Conservation (phyloP, 1,140 invertebrate species). For the Hycleus phaleratus region DNA sequence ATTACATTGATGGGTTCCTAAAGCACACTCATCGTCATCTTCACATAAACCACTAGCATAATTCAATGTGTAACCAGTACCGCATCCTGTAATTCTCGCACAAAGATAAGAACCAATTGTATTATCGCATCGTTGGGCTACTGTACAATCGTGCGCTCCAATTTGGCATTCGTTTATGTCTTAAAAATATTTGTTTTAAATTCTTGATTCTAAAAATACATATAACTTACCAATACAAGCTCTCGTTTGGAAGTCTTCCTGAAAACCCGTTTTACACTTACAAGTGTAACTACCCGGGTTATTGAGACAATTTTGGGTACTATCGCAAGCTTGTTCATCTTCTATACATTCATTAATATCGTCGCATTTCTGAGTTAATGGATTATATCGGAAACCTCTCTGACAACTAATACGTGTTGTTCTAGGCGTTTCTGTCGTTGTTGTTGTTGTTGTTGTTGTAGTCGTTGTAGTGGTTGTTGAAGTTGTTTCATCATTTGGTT, state of each 20-base stretch:
- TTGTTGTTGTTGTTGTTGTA: slow-evolving; percentile 12
- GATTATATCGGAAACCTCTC: slow-evolving; percentile 31
- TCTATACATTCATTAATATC: slow-evolving; percentile 71
- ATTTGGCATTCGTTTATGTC: slow-evolving; percentile 58
- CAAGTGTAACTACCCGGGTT: slow-evolving; percentile 70
- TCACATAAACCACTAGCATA: slow-evolving; percentile 78
- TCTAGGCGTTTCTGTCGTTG: not conserved
- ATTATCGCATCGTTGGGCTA: slow-evolving; percentile 80
- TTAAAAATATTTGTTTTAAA: slow-evolving; percentile 27
- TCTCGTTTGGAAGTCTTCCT: slow-evolving; percentile 56
- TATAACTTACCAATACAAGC: slow-evolving; percentile 57
- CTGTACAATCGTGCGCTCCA: slow-evolving; percentile 48
- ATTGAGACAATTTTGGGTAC: slow-evolving; percentile 67
- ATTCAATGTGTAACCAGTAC: slow-evolving; percentile 94
- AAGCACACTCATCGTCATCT: slow-evolving; percentile 87
- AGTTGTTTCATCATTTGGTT: slow-evolving; percentile 38
- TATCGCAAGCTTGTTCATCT: slow-evolving; percentile 55
- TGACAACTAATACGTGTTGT: slow-evolving; percentile 22
- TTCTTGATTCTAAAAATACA: not conserved
- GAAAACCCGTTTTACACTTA: slow-evolving; percentile 65
- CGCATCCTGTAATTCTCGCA: slow-evolving; percentile 77
- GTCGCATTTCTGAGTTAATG: slow-evolving; percentile 32
- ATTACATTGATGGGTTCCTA: slow-evolving; percentile 73
- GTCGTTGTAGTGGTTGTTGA: slow-evolving; percentile 19
- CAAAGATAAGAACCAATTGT: slow-evolving; percentile 81